Percentiles rank a stretch among this genome's conserved stretches.
Evolutionary conservation across 2,113 vertebrate species (phyloP).

Genomic region (Hyaena hyaena): DNA sequence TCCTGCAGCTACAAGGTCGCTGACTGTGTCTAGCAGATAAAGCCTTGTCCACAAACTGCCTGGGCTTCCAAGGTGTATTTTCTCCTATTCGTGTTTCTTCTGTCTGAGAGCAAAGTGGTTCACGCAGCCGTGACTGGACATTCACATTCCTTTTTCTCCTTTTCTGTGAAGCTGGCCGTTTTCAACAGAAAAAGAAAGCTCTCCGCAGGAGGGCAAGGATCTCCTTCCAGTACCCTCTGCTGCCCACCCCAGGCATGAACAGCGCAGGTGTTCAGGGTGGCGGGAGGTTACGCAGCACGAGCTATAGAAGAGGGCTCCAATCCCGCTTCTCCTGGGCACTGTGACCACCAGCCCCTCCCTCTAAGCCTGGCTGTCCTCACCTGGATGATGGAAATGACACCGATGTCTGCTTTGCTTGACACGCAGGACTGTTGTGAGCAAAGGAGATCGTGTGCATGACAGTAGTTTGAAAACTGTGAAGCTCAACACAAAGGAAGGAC

Average conservation of each 20-base stretch:
- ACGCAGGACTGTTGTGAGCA: fast-evolving
- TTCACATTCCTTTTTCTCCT: neutral
- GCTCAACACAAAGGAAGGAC: neutral
- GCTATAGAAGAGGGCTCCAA: fast-evolving
- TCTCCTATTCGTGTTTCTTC: neutral
- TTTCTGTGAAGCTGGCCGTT: neutral
- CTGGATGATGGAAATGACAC: neutral
- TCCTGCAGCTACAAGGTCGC: neutral
- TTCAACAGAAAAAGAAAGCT: neutral
- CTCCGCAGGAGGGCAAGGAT: neutral
- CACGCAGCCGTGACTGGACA: neutral
- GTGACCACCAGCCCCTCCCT: neutral
- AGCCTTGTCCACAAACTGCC: neutral
- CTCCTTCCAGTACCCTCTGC: neutral
- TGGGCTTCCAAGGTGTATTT: neutral
- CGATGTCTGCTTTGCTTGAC: fast-evolving
- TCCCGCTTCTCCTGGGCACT: neutral
- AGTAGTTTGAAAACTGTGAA: neutral
- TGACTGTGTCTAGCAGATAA: neutral
- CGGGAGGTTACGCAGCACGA: fast-evolving
- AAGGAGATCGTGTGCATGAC: fast-evolving
- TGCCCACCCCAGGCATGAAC: neutral
- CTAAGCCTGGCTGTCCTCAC: neutral
- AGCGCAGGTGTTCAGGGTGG: neutral
- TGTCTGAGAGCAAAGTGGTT: neutral